These are phyloP conservation scores for Aquatica leii DNA, from an alignment of 2,888 invertebrate genomes.

Conservation along the genomic window DNA sequence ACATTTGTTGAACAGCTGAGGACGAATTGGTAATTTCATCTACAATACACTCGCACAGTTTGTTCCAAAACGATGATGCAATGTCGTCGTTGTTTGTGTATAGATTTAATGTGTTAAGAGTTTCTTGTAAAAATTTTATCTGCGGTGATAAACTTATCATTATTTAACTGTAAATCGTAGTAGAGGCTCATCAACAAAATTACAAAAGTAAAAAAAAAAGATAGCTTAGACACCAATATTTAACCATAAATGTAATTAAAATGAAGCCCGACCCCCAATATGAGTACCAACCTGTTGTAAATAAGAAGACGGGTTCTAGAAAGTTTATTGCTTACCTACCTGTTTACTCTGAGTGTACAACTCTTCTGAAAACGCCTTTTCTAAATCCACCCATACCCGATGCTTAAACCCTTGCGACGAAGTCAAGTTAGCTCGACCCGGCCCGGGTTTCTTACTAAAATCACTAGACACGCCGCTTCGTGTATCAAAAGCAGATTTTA, in stretches of 20 bases:
- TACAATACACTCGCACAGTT: slow-evolving; percentile 61
- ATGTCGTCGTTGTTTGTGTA: slow-evolving; percentile 61
- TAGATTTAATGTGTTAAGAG: slow-evolving; percentile 61
- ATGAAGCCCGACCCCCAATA: no score
- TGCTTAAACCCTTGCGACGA: slow-evolving; percentile 65
- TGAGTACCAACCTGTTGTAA: no score
- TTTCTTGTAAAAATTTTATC: slow-evolving; percentile 62
- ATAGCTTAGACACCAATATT: no score
- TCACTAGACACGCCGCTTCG: slow-evolving; percentile 40
- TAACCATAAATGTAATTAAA: no score
- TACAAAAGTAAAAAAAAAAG: no score
- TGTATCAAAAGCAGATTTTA: slow-evolving; percentile 64
- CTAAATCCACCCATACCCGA: slow-evolving; percentile 88
- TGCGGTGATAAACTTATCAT: slow-evolving; percentile 56
- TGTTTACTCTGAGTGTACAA: slow-evolving; percentile 77
- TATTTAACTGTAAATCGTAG: no score
- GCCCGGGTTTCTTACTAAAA: slow-evolving; percentile 55
- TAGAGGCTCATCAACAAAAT: no score
- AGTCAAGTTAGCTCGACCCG: slow-evolving; percentile 65
- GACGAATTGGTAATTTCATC: slow-evolving; percentile 66
- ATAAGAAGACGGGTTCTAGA: no score
- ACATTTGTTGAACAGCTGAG: slow-evolving; percentile 75
- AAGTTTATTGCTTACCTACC: no score
- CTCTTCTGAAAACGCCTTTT: slow-evolving; percentile 82
- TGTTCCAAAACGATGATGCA: slow-evolving; percentile 65